Conservation (phyloP, 2,888 invertebrate species). For the Mimachlamys varia region DNA sequence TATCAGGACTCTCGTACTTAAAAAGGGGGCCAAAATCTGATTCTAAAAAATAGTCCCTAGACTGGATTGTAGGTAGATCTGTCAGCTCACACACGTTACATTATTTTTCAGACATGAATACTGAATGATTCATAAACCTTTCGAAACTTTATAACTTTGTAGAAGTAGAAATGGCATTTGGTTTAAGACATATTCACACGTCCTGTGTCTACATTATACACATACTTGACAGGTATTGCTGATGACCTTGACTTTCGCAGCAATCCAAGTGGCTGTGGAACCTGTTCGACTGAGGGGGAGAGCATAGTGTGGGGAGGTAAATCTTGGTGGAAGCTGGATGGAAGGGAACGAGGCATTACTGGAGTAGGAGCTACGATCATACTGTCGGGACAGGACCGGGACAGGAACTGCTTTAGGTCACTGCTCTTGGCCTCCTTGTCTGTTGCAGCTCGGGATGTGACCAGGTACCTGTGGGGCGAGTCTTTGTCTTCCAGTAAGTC, state of each 20-base stretch:
- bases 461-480: conserved; percentile 92
- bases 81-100: too few relatives aligned
- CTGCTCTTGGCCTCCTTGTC: conserved; percentile 51
- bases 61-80: too few relatives aligned
- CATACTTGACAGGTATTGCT: not conserved
- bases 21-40: too few relatives aligned
- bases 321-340: conserved; percentile 73
- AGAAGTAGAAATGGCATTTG: not conserved
- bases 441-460: conserved; percentile 80
- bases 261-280: not conserved
- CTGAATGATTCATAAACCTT: too few relatives aligned
- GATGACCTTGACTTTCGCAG: not conserved
- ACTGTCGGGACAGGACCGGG: conserved; percentile 89
- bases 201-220: not conserved
- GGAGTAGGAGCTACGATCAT: conserved; percentile 75
- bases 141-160: too few relatives aligned
- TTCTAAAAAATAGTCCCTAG: too few relatives aligned
- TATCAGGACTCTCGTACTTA: too few relatives aligned
- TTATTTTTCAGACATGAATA: too few relatives aligned
- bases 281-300: not conserved
- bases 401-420: conserved; percentile 83
- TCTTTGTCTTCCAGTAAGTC: conserved; percentile 91
- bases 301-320: conserved; percentile 34
- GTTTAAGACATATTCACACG: not conserved
- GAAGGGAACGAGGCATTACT: conserved; percentile 83